A percentile compares a stretch with the other conserved stretches of the same genome.
phyloP scores from a whole-genome alignment of 2,888 invertebrate genomes.

The Drosophila merina region DNA sequence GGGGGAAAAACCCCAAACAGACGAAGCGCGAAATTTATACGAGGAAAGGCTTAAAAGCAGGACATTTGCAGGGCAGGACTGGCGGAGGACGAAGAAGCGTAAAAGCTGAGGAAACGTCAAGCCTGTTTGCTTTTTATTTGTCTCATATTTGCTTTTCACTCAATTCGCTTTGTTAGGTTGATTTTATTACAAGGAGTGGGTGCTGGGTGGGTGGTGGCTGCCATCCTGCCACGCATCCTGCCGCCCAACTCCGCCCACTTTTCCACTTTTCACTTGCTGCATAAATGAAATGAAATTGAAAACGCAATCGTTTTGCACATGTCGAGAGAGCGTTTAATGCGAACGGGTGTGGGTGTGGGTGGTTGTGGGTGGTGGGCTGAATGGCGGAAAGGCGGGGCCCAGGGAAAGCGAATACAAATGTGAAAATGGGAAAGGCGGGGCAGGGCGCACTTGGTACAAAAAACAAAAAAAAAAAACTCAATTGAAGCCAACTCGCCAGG shows the following conservation, averaged over 20 bases:
- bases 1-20: slow-evolving; percentile 45
- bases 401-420: slow-evolving; percentile 6
- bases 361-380: not conserved
- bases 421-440: slow-evolving; percentile 9
- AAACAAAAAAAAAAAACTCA: slow-evolving; percentile 24
- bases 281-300: slow-evolving; percentile 68
- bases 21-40: slow-evolving; percentile 62
- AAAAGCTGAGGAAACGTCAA: slow-evolving; percentile 40
- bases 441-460: slow-evolving; percentile 1
- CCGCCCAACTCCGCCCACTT: slow-evolving; percentile 1
- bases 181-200: slow-evolving; percentile 65
- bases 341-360: slow-evolving; percentile 11
- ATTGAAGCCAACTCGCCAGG: slow-evolving; percentile 36
- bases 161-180: slow-evolving; percentile 80
- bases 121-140: slow-evolving; percentile 76
- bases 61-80: slow-evolving; percentile 9
- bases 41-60: slow-evolving; percentile 33
- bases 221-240: not conserved
- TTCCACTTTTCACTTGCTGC: slow-evolving; percentile 16
- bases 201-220: not conserved
- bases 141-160: slow-evolving; percentile 81
- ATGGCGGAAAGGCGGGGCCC: slow-evolving; percentile 6
- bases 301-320: slow-evolving; percentile 67
- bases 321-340: slow-evolving; percentile 42
- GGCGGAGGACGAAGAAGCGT: slow-evolving; percentile 6